Evolutionary conservation across 2,113 vertebrate species (phyloP), one percentile per base, ranked within the genome.

Genomic region (Thunnus thynnus): DNA sequence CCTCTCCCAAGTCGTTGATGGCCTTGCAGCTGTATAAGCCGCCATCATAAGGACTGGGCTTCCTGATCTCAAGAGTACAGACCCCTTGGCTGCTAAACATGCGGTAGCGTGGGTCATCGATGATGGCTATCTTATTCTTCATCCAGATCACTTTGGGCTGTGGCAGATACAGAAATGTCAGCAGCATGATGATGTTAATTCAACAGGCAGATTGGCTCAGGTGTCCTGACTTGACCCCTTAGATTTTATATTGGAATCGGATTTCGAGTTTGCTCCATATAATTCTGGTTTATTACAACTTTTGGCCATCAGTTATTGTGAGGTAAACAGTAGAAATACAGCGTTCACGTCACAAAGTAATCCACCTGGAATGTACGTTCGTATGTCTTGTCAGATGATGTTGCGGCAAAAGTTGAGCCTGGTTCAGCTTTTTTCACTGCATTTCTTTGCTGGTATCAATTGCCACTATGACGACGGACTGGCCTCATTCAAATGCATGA

Each of bases 51-150:
- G 97, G 97, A 78, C 95, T 97, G 65, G 98, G 98, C 72, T 99
- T 99, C 77, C 98, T 97, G 79, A 99, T 97, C 94, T 99, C 98
- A 94, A 99, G 90, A 13, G 96, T 97, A 9, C 98, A 99, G 22
- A 99, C 98, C 0, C 98, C 98, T 90, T 99, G 98, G 93, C 97
- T 99, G 94, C 97, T 96, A 85, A 99, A 99, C 97, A 99, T 99
- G 76, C 98, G 95, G 91, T 98, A 99, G 79, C 96, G 95, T 0
- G 98, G 98, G 86, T 99, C 97, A 1, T 98, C 96, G 46, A 95
- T 85, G 72, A 99, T 98, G 1, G 72, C 2, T 0, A 99, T 97
- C 94, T 97, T 99, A 90, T 99, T 99, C 91, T 99, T 99, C 97
- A 99, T 96, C 98, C 98, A 99, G 80, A 96, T 96, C 85, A 99